These are phyloP conservation scores for Eretmocerus hayati DNA, from an alignment of 2,888 invertebrate genomes.

Conservation along the genomic window DNA sequence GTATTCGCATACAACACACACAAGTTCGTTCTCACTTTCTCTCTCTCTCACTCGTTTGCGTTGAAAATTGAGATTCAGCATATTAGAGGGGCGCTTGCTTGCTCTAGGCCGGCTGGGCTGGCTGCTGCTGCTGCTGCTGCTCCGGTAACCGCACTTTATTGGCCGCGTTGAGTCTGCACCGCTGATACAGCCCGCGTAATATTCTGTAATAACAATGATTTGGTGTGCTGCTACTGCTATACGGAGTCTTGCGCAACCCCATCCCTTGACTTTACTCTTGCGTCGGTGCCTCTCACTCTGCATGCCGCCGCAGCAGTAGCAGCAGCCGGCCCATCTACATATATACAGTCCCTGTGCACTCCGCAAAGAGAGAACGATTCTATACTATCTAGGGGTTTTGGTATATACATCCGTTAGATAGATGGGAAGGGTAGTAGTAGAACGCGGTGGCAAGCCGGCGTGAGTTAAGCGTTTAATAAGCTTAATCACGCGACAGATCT, in stretches of 20 bases:
- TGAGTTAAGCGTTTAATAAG: slow-evolving; percentile 49
- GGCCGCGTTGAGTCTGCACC: slow-evolving; percentile 40
- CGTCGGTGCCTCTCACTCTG: slow-evolving; percentile 4
- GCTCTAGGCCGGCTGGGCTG: not conserved
- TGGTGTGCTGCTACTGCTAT: slow-evolving; percentile 39
- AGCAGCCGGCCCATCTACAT: not conserved
- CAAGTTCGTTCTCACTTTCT: slow-evolving; percentile 19
- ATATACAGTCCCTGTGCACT: slow-evolving; percentile 13
- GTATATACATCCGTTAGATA: too few species aligned
- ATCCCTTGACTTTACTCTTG: too few species aligned
- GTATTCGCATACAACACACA: too few species aligned
- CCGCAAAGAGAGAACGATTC: slow-evolving; percentile 23
- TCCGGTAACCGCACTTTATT: slow-evolving; percentile 45
- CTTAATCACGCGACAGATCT: slow-evolving; percentile 48
- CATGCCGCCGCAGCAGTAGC: not conserved
- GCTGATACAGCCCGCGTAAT: slow-evolving; percentile 43
- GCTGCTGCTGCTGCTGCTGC: not conserved
- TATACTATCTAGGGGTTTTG: too few species aligned
- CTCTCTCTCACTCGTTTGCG: slow-evolving; percentile 25
- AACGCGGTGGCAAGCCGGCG: slow-evolving; percentile 25
- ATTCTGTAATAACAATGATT: slow-evolving; percentile 46
- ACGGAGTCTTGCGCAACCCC: slow-evolving; percentile 31
- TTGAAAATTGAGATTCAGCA: slow-evolving; percentile 43
- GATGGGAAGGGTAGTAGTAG: slow-evolving; percentile 22
- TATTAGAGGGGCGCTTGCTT: slow-evolving; percentile 38